Percentiles rank a stretch among this genome's conserved stretches.
Evolutionary conservation across 2,113 vertebrate genomes (phyloP).

Genomic region (Microcebus lehilahytsara): DNA sequence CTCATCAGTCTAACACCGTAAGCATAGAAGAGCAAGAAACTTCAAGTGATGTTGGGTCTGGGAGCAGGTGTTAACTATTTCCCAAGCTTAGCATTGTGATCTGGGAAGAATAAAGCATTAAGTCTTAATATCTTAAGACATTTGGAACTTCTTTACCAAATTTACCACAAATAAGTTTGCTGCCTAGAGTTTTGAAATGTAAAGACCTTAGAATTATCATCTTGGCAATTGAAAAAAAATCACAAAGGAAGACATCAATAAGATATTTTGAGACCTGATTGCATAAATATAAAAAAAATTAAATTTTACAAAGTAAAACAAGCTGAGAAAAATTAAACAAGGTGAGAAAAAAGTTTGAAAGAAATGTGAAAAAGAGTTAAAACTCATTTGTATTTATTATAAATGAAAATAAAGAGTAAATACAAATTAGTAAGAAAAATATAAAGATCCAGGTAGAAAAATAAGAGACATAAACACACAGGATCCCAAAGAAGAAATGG

Average conservation of each 20-base stretch:
- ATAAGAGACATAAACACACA: background rate
- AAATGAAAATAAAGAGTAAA: slow-evolving; percentile 44
- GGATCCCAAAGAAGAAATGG: background rate
- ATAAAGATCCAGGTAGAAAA: slow-evolving; percentile 12
- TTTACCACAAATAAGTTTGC: slow-evolving; percentile 53
- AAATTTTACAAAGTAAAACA: no score
- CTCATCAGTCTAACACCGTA: background rate
- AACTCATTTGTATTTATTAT: background rate
- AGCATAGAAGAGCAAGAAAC: background rate
- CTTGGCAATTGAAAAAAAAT: slow-evolving; percentile 19
- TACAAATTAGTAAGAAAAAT: slow-evolving; percentile 16
- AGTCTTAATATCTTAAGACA: background rate
- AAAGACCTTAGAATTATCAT: slow-evolving; percentile 17
- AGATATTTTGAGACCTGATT: background rate
- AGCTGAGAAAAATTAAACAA: background rate
- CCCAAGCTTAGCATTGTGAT: background rate
- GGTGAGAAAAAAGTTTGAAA: background rate
- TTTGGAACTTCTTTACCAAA: slow-evolving; percentile 47
- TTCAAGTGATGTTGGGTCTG: background rate
- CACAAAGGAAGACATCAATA: background rate
- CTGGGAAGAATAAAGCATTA: background rate
- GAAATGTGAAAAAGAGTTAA: slow-evolving; percentile 14
- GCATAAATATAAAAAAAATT: background rate
- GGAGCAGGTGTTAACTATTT: background rate
- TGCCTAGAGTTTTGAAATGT: background rate